These are phyloP conservation scores for Stegophylla sp. DNA, from an alignment of 2,888 invertebrate genomes.

Conservation along the genomic window DNA sequence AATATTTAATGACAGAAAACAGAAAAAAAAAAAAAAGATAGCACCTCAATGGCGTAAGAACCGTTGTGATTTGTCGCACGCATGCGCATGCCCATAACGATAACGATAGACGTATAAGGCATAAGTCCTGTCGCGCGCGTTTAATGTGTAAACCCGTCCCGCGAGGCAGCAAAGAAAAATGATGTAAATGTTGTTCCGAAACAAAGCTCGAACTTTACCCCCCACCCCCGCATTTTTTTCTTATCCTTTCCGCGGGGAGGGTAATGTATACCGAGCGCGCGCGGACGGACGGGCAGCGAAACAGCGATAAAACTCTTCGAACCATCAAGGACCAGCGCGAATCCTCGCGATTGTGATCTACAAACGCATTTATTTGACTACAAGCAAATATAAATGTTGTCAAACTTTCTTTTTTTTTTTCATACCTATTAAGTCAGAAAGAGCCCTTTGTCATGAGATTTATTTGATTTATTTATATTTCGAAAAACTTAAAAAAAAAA, in stretches of 20 bases:
- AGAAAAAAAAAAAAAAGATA: not conserved
- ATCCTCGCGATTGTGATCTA: slow-evolving; percentile 20
- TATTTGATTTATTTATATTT: not conserved
- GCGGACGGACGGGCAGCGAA: not conserved
- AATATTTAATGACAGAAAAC: slow-evolving; percentile 18
- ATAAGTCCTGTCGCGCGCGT: slow-evolving; percentile 12
- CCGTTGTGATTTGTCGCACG: slow-evolving; percentile 23
- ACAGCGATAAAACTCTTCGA: slow-evolving; percentile 19
- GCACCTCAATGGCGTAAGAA: not conserved
- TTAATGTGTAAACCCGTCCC: slow-evolving; percentile 28
- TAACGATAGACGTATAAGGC: slow-evolving; percentile 21
- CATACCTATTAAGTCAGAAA: slow-evolving; percentile 1
- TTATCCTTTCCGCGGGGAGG: not conserved
- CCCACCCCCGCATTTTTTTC: not conserved
- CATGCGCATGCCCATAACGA: slow-evolving; percentile 22
- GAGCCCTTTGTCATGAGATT: not conserved
- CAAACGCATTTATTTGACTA: slow-evolving; percentile 16
- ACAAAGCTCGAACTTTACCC: not conserved
- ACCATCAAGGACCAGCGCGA: not conserved
- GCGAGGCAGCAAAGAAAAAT: slow-evolving; percentile 31
- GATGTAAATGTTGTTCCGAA: slow-evolving; percentile 22
- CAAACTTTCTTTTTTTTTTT: not conserved
- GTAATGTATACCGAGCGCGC: not conserved
- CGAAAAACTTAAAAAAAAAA: not conserved
- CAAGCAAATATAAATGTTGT: not conserved